Conservation (phyloP, 1,140 invertebrate species). For the Homarus americanus region DNA sequence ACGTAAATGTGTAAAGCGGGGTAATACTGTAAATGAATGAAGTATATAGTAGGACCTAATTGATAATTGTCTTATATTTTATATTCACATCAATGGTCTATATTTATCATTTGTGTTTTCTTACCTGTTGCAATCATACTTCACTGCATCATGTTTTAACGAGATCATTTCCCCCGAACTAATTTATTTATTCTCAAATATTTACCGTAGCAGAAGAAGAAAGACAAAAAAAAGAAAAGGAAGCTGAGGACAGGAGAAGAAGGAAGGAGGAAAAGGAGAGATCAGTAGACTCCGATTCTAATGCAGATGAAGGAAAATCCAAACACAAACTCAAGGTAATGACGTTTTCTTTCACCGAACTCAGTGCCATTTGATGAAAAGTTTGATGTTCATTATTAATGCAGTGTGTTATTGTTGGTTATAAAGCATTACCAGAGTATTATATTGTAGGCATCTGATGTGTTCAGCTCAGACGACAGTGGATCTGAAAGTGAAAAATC, state of each 20-base stretch:
- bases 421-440: background rate
- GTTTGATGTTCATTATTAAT: too few species aligned
- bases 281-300: slow-evolving; percentile 65
- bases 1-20: too few species aligned
- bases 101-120: too few species aligned
- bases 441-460: slow-evolving; percentile 85
- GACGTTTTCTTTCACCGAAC: too few species aligned
- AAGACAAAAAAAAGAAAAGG: slow-evolving; percentile 67
- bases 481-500: slow-evolving; percentile 86
- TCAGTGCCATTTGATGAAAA: too few species aligned
- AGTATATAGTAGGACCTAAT: too few species aligned
- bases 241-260: slow-evolving; percentile 69
- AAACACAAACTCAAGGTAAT: slow-evolving; percentile 87
- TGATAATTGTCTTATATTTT: too few species aligned
- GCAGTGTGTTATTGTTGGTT: too few species aligned
- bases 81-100: too few species aligned
- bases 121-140: background rate
- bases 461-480: slow-evolving; percentile 94
- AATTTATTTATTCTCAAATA: too few species aligned
- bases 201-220: slow-evolving; percentile 61
- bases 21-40: too few species aligned
- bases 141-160: background rate
- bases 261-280: slow-evolving; percentile 54
- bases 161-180: too few species aligned
- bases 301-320: slow-evolving; percentile 77